Evolutionary conservation across 2,888 invertebrate species (phyloP), one percentile per base, ranked within the genome.

Genomic region (Drosophila robusta): DNA sequence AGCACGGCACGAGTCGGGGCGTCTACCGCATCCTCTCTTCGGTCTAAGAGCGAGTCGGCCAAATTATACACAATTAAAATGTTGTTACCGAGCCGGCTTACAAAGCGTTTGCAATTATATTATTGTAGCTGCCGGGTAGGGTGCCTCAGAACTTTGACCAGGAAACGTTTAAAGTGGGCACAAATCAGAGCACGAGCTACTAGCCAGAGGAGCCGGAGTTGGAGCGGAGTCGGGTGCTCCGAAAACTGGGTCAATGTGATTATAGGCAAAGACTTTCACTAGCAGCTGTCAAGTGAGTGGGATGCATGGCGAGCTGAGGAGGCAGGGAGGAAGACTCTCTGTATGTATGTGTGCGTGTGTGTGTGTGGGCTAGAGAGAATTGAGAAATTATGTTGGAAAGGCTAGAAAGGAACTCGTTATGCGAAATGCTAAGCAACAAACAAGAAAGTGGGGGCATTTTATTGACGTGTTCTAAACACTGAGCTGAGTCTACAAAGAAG

Each of bases 11-110:
- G 63, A 56, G 80, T 52, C 62, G 29, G 18, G 22, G 3, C 11
- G 11, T 12, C 42, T 29, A 22, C 24, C 12, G 8, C 32, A 26
- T 16, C 11, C 9, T 11, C 32, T 11, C 11, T 11, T 11, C 11
- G 3, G 11, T 3, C 32, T 9, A 29, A 29, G 29, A 12, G 34
- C 12, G 4, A 2, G 36, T 26, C 29, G 12, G 9, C 42, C 41
- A 80, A 83, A 83, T 88, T 86, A 80, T 75, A 83, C 67, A 77
- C 88, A 83, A 88, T 83, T 88, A 83, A 86, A 75, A 61, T 78
- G 67, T 63, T 69, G 75, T 75, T 79, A 62, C 52, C 18, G 46
- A 46, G 39, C 54, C 42, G 54, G 54, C 42, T 64, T 75, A 34
- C 66, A 67, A 76, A 75, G 56, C 76, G 62, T 36, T 72, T 63